Conservation (phyloP, 2,113 vertebrate species). For the Trinectes maculatus region DNA sequence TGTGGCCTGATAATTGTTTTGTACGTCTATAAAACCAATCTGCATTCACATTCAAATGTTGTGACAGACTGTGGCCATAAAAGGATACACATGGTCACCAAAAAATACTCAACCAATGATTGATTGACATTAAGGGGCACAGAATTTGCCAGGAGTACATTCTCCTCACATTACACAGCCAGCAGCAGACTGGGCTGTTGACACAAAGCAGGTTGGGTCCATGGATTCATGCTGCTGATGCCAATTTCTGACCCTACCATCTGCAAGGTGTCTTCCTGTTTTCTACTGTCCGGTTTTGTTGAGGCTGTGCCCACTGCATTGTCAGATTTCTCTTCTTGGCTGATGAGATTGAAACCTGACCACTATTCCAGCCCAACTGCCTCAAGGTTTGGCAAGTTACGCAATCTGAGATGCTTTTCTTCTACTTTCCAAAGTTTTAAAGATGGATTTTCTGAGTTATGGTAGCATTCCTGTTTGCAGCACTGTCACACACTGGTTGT, state of each 20-base stretch:
- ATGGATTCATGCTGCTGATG: not conserved
- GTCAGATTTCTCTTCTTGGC: not conserved
- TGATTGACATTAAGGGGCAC: too few species aligned
- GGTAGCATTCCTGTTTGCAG: not conserved
- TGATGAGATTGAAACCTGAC: not conserved
- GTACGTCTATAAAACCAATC: not conserved
- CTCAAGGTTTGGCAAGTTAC: not conserved
- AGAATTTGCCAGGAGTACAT: not conserved
- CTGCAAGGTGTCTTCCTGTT: not conserved
- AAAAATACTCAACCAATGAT: not conserved
- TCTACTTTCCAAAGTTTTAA: too few species aligned
- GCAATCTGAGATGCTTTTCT: not conserved
- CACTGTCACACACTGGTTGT: not conserved
- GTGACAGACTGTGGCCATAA: not conserved
- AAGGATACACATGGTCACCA: not conserved
- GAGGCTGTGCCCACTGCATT: not conserved
- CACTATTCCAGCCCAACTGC: not conserved
- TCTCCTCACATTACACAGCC: not conserved
- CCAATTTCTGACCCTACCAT: not conserved
- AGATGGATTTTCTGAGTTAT: not conserved
- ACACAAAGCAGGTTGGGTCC: not conserved
- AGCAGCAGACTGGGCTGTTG: not conserved
- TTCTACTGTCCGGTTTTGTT: not conserved
- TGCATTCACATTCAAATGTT: not conserved
- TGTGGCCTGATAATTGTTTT: slow-evolving; percentile 18